phyloP scores from a whole-genome alignment of 2,888 invertebrate genomes.

The Leucophenga maculata region DNA sequence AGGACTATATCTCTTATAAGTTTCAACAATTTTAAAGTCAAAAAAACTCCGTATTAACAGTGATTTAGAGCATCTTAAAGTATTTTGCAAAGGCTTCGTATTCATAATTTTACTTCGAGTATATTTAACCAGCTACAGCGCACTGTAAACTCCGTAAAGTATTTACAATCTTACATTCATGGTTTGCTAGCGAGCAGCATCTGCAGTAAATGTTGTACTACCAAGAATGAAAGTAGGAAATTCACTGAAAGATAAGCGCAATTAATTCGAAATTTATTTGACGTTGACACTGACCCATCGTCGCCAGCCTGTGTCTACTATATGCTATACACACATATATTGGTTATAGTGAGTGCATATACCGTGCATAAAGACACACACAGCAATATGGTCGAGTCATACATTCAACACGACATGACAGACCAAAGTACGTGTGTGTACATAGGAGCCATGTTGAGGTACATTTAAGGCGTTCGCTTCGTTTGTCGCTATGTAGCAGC shows the following conservation, averaged over 20 bases:
- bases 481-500: neutral
- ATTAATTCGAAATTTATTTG: slow-evolving; percentile 65
- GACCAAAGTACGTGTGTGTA: no score
- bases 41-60: no score
- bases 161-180: no score
- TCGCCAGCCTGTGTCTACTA: slow-evolving; percentile 33
- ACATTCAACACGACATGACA: slow-evolving; percentile 13
- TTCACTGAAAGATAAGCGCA: slow-evolving; percentile 49
- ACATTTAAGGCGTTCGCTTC: neutral
- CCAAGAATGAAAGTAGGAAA: slow-evolving; percentile 30
- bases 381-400: slow-evolving; percentile 18
- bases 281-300: slow-evolving; percentile 42
- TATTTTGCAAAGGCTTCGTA: no score
- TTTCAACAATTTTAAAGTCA: no score
- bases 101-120: no score
- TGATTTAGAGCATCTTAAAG: no score
- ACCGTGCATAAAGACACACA: neutral
- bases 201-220: slow-evolving; percentile 23
- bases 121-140: neutral
- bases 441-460: no score
- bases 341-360: no score
- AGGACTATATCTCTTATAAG: no score
- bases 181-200: slow-evolving; percentile 1
- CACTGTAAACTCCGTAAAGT: neutral
- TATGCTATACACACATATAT: neutral